phyloP scores from a whole-genome alignment of 2,113 vertebrate species.

The Hypomesus transpacificus region DNA sequence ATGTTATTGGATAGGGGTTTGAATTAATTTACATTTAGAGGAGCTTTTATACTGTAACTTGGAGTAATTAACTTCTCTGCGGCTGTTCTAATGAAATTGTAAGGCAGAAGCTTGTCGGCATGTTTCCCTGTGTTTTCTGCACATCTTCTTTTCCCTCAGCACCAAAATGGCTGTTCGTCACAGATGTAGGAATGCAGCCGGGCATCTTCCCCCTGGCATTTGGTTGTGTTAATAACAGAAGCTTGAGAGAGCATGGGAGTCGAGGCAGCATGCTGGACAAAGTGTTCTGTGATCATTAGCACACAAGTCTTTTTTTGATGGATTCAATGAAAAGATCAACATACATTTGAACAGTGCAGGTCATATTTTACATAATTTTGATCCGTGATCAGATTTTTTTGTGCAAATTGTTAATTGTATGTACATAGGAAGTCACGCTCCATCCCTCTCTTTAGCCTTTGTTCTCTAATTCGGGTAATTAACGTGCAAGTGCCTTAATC shows the following conservation, averaged over 20 bases:
- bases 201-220: conserved; percentile 31
- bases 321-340: no score
- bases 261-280: not conserved
- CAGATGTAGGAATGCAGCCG: conserved; percentile 28
- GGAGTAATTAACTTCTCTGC: not conserved
- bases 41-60: not conserved
- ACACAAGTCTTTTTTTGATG: no score
- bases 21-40: conserved; percentile 21
- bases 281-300: no score
- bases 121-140: conserved; percentile 11
- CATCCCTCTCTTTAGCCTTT: no score
- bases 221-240: conserved; percentile 37
- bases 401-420: no score
- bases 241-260: conserved; percentile 19
- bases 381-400: no score
- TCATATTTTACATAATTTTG: no score
- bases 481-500: conserved; percentile 30
- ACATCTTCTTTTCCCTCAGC: conserved; percentile 27
- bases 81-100: conserved; percentile 12
- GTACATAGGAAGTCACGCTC: no score
- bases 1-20: conserved; percentile 10
- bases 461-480: conserved; percentile 12
- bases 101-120: conserved; percentile 28
- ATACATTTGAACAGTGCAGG: no score
- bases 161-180: conserved; percentile 19